Base-by-base conservation (phyloP, 2,888 invertebrate species). In the Apotomis capreana region DNA sequence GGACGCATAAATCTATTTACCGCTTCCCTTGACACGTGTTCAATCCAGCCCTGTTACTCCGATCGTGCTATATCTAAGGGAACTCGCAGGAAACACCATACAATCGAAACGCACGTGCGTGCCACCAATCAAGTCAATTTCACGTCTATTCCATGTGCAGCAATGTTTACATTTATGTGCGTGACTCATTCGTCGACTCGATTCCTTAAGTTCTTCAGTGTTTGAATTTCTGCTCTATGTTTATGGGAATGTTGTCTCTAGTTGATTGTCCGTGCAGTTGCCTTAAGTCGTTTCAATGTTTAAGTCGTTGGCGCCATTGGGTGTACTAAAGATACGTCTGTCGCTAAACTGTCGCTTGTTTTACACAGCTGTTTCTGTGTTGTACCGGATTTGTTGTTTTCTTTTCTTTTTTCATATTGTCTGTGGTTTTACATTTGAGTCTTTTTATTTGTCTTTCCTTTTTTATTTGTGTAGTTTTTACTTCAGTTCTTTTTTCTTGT, bases 1-100 rank as follows among this genome's bases (percentile, higher is more conserved):
- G 40, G 40, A 40, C 40, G 72, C 76, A 83, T 83, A 83, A 83
- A 83, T 81, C 79, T 79, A 79, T 78, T 77, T 77, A 77, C 76
- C 80, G 74, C 76, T 83, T 83, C 85, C 78, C 69, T 74, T 85
- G 83, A 84, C 81, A 83, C 83, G 83, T 84, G 87, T 78, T 77
- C 9, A 49, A 9, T 49, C 9, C 78, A 79, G 78, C 80, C 82
- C 81, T 82, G 83, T 84, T 81, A 78, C 75, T 78, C 76, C 74
- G 82, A 82, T 86, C 89, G 89, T 89, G 89, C 83, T 83, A 80
- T 86, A 87, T 88, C 87, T 81, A 78, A 79, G 68, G 74, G 78
- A 79, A 78, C 78, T 77, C 75, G 78, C 80, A 85, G 87, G 87
- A 87, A 74, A 57, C 70, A 44, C 40, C 58, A 51, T 71, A 68